phyloP scores from a whole-genome alignment of 2,888 invertebrate species.

The Caenorhabditis afra region DNA sequence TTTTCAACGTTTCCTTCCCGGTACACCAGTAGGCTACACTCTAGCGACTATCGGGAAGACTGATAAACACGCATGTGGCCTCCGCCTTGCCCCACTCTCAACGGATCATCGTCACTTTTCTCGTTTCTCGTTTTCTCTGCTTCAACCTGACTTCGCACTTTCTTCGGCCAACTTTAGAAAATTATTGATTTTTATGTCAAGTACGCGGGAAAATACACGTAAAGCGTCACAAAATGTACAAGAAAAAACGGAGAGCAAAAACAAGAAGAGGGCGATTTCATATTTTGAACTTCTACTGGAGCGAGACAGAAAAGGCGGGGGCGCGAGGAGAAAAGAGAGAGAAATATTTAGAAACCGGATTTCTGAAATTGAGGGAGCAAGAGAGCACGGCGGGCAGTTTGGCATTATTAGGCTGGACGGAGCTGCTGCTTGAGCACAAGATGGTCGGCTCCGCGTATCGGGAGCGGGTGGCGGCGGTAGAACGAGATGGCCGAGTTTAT shows the following conservation, averaged over 20 bases:
- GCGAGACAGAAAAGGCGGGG: conserved; percentile 22
- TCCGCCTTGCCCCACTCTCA: neutral
- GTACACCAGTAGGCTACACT: conserved; percentile 13
- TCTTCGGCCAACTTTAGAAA: neutral
- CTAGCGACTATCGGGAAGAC: neutral
- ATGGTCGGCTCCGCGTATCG: conserved; percentile 78
- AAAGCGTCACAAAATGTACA: conserved; percentile 50
- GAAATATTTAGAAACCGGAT: conserved; percentile 11
- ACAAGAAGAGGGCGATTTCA: too few species aligned
- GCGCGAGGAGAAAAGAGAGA: conserved; percentile 2
- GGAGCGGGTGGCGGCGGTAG: conserved; percentile 75
- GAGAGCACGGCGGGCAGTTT: conserved; percentile 11
- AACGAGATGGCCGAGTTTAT: conserved; percentile 71
- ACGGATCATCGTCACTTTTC: conserved; percentile 19
- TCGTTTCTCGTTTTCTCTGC: conserved; percentile 1
- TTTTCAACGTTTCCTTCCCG: too few species aligned
- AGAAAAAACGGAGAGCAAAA: conserved; percentile 15
- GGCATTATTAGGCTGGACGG: conserved; percentile 23
- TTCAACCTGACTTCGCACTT: neutral
- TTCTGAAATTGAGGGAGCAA: neutral
- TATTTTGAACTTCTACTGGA: neutral
- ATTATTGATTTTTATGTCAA: conserved; percentile 3
- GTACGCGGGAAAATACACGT: conserved; percentile 42
- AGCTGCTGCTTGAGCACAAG: conserved; percentile 67
- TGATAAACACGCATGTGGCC: conserved; percentile 8